A percentile compares a stretch with the other conserved stretches of the same genome.
These are phyloP conservation scores for Nettapus auritus DNA, from an alignment of 2,113 vertebrate genomes.

Conservation along the genomic window DNA sequence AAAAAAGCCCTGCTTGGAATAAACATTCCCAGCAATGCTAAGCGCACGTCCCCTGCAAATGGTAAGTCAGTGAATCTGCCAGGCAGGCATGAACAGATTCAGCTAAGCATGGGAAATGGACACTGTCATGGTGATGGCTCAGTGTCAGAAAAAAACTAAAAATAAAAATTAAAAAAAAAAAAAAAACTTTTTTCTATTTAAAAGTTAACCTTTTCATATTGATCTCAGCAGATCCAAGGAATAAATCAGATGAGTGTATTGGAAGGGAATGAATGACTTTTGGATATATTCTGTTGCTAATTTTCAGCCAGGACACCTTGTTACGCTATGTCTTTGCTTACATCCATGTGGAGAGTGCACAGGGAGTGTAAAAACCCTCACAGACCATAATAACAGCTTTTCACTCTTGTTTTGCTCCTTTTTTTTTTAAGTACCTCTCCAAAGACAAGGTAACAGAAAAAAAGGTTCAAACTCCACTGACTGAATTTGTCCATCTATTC, in stretches of 20 bases:
- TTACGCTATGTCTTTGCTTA: background rate
- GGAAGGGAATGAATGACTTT: background rate
- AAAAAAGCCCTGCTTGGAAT: background rate
- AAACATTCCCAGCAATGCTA: constrained; percentile 22
- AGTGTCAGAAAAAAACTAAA: constrained; percentile 5
- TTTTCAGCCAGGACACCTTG: background rate
- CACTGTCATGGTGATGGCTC: constrained; percentile 57
- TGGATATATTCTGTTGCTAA: background rate
- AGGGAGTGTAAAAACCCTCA: background rate
- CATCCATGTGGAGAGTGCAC: background rate
- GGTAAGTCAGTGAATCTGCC: constrained; percentile 17
- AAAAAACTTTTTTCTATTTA: background rate
- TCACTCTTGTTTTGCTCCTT: background rate
- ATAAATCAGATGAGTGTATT: background rate
- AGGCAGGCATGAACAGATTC: constrained; percentile 18
- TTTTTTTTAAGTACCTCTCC: background rate
- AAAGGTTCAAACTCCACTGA: background rate
- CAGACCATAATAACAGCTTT: background rate
- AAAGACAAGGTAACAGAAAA: background rate
- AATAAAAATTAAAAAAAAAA: background rate
- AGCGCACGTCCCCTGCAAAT: background rate
- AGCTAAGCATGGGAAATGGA: constrained; percentile 42
- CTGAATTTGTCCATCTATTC: background rate
- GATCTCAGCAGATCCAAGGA: constrained; percentile 23
- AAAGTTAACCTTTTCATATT: constrained; percentile 13